Base-by-base conservation (phyloP, 2,797 vertebrate genomes). In the Enteromius treurensis region DNA sequence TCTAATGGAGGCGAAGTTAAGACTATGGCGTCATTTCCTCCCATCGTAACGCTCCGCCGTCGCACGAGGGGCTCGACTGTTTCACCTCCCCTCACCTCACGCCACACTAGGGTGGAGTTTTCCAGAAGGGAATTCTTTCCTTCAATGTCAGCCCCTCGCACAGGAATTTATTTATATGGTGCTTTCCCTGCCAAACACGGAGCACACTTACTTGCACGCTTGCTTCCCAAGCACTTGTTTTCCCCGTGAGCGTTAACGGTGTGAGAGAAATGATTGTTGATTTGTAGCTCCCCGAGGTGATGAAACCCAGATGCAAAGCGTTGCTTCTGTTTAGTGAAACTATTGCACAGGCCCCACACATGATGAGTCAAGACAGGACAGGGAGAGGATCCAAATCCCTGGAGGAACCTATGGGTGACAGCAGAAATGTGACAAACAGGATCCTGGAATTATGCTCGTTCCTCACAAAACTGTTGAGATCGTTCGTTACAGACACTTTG, bases 11-110 rank as follows among this genome's bases (percentile, higher is more conserved):
- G 74, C 58, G 0, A 7, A 83, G 85, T 89, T 82, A 87, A 81
- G 88, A 78, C 82, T 23, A 47, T 29, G 21, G 81, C 47, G 88
- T 84, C 84, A 68, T 91, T 92, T 92, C 91, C 91, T 84, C 68
- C 51, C 37, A 65, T 77, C 29, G 79, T 80, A 78, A 65, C 73
- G 69, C 5, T 77, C 75, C 15, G 62, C 47, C 68, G 47, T 81
- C 58, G 81, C 82, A 77, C 68, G 82, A 86, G 80, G 55, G n/a
- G 79, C 79, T 82, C 13, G 78, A 62, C 53, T 15, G 19, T 10
- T 83, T 64, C 64, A 37, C 23, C 65, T 70, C 86, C 42, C 62
- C 49, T 45, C 70, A 85, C 89, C 88, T 82, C 76, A 77, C 55
- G 23, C 79, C 76, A 69, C 55, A 5, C 11, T 13, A 7, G 77